Conservation (phyloP, 2,797 vertebrate species). For the Loris lydekkerianus region DNA sequence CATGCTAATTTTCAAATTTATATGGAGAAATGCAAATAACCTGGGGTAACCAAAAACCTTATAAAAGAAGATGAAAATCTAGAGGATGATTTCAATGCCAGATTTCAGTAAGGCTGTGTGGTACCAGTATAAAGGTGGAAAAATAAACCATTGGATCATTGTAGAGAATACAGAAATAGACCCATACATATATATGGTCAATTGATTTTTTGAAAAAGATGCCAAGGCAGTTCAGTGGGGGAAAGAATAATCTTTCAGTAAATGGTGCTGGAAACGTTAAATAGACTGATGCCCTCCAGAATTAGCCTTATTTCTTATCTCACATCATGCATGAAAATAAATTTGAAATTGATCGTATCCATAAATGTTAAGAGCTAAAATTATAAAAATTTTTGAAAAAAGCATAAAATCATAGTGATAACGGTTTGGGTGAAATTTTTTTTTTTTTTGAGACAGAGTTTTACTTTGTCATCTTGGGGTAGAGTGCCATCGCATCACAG, state of each 20-base stretch:
- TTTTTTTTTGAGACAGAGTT: no score
- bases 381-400: background rate
- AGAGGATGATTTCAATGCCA: background rate
- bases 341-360: background rate
- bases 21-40: background rate
- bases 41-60: background rate
- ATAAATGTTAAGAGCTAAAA: background rate
- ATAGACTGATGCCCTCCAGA: background rate
- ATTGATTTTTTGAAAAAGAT: background rate
- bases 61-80: background rate
- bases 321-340: background rate
- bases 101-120: background rate
- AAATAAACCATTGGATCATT: background rate
- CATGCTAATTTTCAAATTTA: constrained; percentile 11
- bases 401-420: background rate
- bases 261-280: background rate
- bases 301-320: background rate
- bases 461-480: no score
- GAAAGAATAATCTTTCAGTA: background rate
- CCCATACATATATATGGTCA: background rate
- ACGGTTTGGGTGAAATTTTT: background rate
- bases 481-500: no score
- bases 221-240: background rate
- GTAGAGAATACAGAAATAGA: background rate
- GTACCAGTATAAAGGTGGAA: background rate